Conservation (phyloP, 2,113 vertebrate genomes). For the Rhineura floridana region DNA sequence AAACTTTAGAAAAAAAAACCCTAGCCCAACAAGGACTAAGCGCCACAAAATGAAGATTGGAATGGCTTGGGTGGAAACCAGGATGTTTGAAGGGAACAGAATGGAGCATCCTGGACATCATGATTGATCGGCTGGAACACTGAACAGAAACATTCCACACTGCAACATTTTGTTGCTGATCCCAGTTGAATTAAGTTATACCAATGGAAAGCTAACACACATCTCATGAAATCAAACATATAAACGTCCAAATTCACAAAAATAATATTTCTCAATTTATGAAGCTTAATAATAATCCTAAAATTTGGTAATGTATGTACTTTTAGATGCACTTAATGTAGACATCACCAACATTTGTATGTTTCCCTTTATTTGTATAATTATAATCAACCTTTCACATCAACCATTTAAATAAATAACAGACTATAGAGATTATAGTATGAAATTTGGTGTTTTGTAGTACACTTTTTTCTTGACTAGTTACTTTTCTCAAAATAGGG, state of each 20-base stretch:
- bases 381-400: neutral
- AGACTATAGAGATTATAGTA: constrained; percentile 12
- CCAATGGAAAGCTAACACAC: neutral
- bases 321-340: neutral
- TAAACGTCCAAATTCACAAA: neutral
- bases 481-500: constrained; percentile 62
- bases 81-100: no score
- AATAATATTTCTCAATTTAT: no score
- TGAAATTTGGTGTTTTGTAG: constrained; percentile 29
- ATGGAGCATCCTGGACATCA: no score
- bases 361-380: constrained; percentile 7
- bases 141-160: no score
- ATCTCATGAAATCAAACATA: neutral
- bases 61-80: no score
- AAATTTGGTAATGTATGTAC: constrained; percentile 22
- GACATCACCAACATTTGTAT: neutral
- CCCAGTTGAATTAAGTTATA: no score
- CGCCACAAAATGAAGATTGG: no score
- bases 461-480: constrained; percentile 30
- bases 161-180: no score
- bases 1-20: no score
- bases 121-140: no score
- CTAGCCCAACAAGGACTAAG: no score
- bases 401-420: constrained; percentile 30
- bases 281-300: neutral